Evolutionary conservation across 2,888 invertebrate species (phyloP).

Genomic region (Tryphoninae sp.): DNA sequence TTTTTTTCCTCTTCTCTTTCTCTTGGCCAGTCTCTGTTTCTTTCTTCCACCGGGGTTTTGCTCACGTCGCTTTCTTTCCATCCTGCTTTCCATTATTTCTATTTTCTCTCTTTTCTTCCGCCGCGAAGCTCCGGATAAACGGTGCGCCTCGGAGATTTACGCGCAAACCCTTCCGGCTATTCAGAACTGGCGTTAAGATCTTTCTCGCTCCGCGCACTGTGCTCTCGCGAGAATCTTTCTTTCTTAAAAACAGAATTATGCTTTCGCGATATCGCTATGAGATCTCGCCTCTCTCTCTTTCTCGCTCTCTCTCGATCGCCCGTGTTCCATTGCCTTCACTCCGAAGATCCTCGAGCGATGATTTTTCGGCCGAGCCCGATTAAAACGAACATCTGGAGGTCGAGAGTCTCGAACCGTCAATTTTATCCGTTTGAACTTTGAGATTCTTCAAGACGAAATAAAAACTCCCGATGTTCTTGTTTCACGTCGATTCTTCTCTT

Average conservation of each 20-base stretch:
- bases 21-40: constrained; percentile 23
- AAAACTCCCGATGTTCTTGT: neutral
- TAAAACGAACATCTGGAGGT: constrained; percentile 5
- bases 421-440: neutral
- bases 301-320: neutral
- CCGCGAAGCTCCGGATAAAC: constrained; percentile 58
- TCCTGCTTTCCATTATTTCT: neutral
- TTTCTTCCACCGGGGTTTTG: constrained; percentile 36
- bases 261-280: constrained; percentile 46
- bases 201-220: constrained; percentile 23
- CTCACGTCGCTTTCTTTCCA: constrained; percentile 40
- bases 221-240: constrained; percentile 4
- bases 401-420: neutral
- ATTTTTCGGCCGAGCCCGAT: constrained; percentile 21
- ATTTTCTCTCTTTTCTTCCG: constrained; percentile 42
- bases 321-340: constrained; percentile 23
- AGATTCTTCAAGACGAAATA: neutral
- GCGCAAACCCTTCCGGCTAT: constrained; percentile 63
- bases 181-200: constrained; percentile 61
- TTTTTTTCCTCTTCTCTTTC: constrained; percentile 49
- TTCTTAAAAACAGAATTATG: constrained; percentile 57
- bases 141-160: constrained; percentile 59
- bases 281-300: constrained; percentile 34
- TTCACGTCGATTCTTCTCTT: neutral
- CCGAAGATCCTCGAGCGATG: constrained; percentile 15